Percentiles rank a stretch among this genome's conserved stretches.
phyloP scores from a whole-genome alignment of 2,113 vertebrate genomes.

The Setophaga kirtlandii region DNA sequence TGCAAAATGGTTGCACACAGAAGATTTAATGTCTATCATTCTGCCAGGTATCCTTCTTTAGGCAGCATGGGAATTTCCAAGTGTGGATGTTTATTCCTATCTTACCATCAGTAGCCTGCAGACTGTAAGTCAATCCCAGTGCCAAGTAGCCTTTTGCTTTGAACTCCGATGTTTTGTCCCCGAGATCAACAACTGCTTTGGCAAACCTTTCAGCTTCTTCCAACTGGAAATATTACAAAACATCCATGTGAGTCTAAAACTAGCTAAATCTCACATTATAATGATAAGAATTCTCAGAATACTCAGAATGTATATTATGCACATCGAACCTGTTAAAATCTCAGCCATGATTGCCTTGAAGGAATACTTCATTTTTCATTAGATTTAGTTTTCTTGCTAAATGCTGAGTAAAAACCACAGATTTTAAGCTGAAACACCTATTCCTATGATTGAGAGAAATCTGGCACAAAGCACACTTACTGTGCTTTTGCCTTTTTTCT shows the following conservation, averaged over 20 bases:
- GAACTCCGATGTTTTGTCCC: constrained; percentile 94
- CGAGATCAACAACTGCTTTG: constrained; percentile 91
- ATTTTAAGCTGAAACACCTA: background rate
- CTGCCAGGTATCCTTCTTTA: background rate
- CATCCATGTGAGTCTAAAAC: background rate
- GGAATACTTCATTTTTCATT: background rate
- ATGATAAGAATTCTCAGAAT: background rate
- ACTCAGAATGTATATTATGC: background rate
- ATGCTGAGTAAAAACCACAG: background rate
- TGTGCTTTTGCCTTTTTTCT: background rate
- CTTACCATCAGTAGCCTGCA: constrained; percentile 97
- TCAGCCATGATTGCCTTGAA: background rate
- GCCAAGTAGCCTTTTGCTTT: constrained; percentile 95
- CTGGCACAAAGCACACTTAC: background rate
- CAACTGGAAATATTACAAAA: constrained; percentile 79
- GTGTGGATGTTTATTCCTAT: background rate
- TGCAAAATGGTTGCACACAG: background rate
- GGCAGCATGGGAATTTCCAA: background rate
- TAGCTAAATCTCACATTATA: background rate
- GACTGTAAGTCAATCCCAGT: constrained; percentile 91
- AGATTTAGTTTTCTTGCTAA: background rate
- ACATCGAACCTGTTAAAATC: background rate
- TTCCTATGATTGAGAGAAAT: background rate
- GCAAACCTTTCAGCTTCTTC: constrained; percentile 95
- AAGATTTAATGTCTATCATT: background rate